phyloP scores from a whole-genome alignment of 2,113 vertebrate species.

The Taxidea taxus region DNA sequence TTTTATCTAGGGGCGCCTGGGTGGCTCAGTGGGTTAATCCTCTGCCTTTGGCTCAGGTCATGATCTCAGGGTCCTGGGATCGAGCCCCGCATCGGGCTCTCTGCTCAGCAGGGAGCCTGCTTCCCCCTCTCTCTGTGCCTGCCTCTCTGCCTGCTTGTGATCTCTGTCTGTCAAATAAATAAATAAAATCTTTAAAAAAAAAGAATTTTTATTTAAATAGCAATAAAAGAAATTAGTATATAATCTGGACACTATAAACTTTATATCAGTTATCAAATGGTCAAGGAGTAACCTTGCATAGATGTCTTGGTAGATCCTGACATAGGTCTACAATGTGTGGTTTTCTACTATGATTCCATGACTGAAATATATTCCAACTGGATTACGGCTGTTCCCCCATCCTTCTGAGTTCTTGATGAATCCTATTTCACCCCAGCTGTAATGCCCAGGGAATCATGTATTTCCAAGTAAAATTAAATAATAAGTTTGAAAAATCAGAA shows the following conservation, averaged over 20 bases:
- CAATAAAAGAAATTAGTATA: not conserved
- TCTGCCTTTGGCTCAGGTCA: too few relatives aligned
- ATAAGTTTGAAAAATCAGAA: not conserved
- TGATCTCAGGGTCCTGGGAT: too few relatives aligned
- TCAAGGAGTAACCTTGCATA: not conserved
- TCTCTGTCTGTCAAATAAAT: too few relatives aligned
- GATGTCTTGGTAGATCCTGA: not conserved
- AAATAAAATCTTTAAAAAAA: too few relatives aligned
- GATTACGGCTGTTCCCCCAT: not conserved
- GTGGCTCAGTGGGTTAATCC: too few relatives aligned
- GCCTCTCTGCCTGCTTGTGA: too few relatives aligned
- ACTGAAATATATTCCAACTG: not conserved
- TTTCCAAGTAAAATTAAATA: slow-evolving; percentile 23
- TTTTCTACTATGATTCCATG: not conserved
- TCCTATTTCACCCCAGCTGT: not conserved
- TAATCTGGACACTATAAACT: not conserved
- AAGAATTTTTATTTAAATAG: not conserved
- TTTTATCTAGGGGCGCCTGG: too few relatives aligned
- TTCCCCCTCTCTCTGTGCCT: too few relatives aligned
- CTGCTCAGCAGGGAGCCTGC: too few relatives aligned
- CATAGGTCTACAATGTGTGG: not conserved
- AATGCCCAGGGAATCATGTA: not conserved
- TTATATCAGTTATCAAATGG: not conserved
- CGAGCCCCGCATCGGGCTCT: too few relatives aligned
- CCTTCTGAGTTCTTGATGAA: not conserved